Conservation (phyloP, 2,888 invertebrate genomes). For the Allophyes oxyacanthae region DNA sequence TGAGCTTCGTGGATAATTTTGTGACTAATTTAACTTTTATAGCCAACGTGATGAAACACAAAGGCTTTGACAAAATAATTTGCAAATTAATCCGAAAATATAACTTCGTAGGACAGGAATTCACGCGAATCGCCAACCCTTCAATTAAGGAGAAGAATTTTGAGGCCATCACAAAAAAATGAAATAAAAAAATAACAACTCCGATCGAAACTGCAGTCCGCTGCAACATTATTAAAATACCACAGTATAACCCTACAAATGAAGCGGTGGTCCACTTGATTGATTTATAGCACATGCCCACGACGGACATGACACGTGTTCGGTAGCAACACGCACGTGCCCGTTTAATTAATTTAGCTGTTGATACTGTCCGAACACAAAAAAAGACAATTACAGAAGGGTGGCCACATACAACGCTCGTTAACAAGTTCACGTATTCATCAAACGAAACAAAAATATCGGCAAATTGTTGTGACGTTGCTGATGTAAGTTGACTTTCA, state of each 20-base stretch:
- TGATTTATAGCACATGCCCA: constrained; percentile 68
- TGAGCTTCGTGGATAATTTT: constrained; percentile 1
- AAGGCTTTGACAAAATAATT: too few species aligned
- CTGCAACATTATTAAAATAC: constrained; percentile 57
- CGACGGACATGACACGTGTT: constrained; percentile 62
- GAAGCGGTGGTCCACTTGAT: constrained; percentile 67
- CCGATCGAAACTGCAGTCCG: constrained; percentile 23
- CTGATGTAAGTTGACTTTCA: too few species aligned
- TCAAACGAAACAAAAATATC: too few species aligned
- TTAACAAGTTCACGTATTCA: too few species aligned
- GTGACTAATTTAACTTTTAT: background rate
- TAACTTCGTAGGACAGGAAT: background rate
- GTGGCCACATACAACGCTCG: background rate
- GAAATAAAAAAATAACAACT: background rate
- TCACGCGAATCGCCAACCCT: constrained; percentile 5
- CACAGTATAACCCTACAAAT: constrained; percentile 62
- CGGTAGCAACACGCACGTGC: constrained; percentile 65
- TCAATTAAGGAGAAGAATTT: constrained; percentile 18
- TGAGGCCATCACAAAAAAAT: background rate
- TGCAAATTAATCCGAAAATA: constrained; percentile 26
- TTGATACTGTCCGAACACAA: constrained; percentile 52
- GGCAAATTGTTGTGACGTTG: too few species aligned
- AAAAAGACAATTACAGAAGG: constrained; percentile 25
- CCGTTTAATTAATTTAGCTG: constrained; percentile 75
- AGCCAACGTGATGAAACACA: too few species aligned